Conservation (phyloP, 2,113 vertebrate species). For the Paramormyrops kingsleyae region DNA sequence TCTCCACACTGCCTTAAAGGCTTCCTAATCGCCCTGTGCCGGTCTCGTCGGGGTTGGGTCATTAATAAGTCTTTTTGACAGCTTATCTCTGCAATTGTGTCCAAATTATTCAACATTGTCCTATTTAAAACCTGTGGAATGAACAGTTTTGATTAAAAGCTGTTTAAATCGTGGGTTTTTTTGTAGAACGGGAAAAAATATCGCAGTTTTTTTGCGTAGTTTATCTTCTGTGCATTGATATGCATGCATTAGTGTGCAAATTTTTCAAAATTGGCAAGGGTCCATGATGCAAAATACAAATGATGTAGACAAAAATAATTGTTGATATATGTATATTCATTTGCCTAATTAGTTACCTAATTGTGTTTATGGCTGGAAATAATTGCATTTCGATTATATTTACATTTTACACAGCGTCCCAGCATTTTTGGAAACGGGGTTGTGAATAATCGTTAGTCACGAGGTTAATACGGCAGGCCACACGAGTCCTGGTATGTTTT, state of each 20-base stretch:
- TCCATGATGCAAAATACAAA: background rate
- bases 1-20: background rate
- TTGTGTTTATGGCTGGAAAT: background rate
- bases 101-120: background rate
- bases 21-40: background rate
- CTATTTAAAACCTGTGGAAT: background rate
- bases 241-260: background rate
- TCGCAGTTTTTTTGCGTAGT: background rate
- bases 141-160: conserved; percentile 5
- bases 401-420: background rate
- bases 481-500: conserved; percentile 12
- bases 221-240: background rate
- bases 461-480: background rate
- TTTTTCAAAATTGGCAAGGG: background rate
- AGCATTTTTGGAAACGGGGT: background rate
- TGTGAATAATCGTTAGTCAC: background rate
- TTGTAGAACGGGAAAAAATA: background rate
- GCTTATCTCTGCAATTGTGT: background rate
- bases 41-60: background rate
- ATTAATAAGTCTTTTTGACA: background rate
- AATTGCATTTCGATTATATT: background rate
- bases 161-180: background rate
- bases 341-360: background rate
- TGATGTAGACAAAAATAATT: background rate
- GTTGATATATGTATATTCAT: background rate